Evolutionary conservation across 2,113 vertebrate genomes (phyloP).

Genomic region (Vidua macroura): DNA sequence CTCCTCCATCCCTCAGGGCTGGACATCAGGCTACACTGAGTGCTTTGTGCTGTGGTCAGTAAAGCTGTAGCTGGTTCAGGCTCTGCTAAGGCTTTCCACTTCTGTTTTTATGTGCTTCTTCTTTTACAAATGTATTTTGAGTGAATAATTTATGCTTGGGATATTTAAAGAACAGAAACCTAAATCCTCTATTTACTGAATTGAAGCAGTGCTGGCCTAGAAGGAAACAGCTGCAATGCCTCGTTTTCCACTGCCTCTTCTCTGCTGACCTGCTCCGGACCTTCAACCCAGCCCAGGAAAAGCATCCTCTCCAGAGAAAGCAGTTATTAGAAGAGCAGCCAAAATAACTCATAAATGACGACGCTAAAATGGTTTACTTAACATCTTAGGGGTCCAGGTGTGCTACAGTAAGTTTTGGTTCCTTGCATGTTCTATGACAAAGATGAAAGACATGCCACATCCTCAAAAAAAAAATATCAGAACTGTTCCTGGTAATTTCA

Average conservation of each 20-base stretch:
- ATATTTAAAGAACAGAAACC: conserved; percentile 55
- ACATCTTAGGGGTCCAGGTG: neutral
- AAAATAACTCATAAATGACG: neutral
- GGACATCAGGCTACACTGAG: neutral
- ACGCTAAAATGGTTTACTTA: neutral
- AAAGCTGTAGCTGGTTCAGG: neutral
- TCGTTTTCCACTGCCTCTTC: neutral
- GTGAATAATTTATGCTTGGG: conserved; percentile 62
- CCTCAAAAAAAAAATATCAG: neutral
- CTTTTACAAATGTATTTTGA: conserved; percentile 36
- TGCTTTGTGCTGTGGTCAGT: conserved; percentile 12
- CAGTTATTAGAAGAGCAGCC: neutral
- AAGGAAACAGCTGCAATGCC: neutral
- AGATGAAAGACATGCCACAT: neutral
- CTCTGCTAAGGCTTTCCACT: neutral
- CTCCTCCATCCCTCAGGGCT: neutral
- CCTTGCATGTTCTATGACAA: neutral
- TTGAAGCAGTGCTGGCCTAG: neutral
- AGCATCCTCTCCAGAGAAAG: neutral
- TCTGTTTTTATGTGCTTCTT: conserved; percentile 19
- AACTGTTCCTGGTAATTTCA: neutral
- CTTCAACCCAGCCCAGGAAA: neutral
- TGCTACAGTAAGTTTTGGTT: neutral
- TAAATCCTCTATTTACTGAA: conserved; percentile 27
- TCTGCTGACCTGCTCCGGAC: neutral